Evolutionary conservation across 2,888 invertebrate species (phyloP).

Genomic region (Hoplodrina blanda): DNA sequence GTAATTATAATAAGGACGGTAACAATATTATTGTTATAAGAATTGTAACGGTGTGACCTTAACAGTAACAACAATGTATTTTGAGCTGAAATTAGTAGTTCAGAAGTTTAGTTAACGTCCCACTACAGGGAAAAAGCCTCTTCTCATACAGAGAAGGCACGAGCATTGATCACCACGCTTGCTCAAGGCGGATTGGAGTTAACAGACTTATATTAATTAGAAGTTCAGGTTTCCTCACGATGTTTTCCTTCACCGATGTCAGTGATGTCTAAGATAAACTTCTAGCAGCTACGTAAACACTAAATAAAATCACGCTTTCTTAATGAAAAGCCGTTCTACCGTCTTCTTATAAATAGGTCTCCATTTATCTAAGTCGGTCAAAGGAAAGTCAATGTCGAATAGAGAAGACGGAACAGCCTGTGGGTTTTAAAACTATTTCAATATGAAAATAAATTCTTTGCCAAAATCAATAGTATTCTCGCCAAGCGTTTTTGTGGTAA

Average conservation of each 20-base stretch:
- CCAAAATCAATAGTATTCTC: slow-evolving; percentile 29
- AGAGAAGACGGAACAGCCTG: not conserved
- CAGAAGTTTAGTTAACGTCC: not conserved
- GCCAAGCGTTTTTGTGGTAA: slow-evolving; percentile 10
- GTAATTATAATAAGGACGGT: slow-evolving; percentile 27
- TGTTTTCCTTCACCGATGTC: no score
- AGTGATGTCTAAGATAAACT: no score
- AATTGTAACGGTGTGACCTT: not conserved
- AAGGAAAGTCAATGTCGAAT: slow-evolving; percentile 5
- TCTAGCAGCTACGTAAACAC: no score
- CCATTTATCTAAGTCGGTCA: not conserved
- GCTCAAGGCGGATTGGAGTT: no score
- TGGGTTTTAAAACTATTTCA: not conserved
- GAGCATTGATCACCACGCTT: no score
- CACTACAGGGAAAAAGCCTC: no score
- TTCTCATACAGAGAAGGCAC: no score
- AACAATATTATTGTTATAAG: not conserved
- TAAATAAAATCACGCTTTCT: not conserved
- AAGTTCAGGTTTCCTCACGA: no score
- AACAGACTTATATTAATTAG: no score
- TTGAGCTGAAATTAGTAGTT: not conserved
- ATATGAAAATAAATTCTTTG: slow-evolving; percentile 8
- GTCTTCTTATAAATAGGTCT: not conserved
- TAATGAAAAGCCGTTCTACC: not conserved
- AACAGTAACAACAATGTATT: not conserved